Evolutionary conservation across 2,888 invertebrate species (phyloP).

Genomic region (Liopterus haemorrhoidalis): DNA sequence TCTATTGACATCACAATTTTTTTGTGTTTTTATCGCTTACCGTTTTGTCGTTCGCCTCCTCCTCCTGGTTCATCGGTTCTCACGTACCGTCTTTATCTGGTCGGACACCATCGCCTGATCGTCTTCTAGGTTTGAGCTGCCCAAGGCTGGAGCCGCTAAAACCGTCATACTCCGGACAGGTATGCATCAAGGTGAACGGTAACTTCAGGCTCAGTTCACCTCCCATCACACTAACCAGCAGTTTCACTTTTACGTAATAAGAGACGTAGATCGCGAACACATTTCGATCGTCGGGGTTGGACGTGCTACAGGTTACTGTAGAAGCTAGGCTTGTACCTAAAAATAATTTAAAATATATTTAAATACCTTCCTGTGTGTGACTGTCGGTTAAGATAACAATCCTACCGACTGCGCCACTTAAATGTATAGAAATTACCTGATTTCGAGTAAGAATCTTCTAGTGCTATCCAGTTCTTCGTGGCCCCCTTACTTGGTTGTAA

Average conservation of each 20-base stretch:
- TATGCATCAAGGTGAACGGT: slow-evolving; percentile 74
- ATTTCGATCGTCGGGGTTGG: slow-evolving; percentile 68
- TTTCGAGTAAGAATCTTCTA: slow-evolving; percentile 78
- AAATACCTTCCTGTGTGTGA: slow-evolving; percentile 45
- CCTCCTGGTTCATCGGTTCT: slow-evolving; percentile 40
- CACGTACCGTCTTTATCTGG: slow-evolving; percentile 44
- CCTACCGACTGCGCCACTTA: slow-evolving; percentile 52
- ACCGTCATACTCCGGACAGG: slow-evolving; percentile 58
- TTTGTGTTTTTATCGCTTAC: no score
- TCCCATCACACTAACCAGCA: slow-evolving; percentile 73
- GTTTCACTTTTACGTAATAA: slow-evolving; percentile 83
- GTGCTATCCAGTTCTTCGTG: slow-evolving; percentile 85
- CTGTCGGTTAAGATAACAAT: slow-evolving; percentile 54
- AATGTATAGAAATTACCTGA: no score
- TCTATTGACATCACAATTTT: no score
- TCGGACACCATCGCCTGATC: slow-evolving; percentile 33
- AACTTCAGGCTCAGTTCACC: slow-evolving; percentile 73
- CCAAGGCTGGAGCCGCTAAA: slow-evolving; percentile 51
- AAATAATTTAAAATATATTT: no score
- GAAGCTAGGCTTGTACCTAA: slow-evolving; percentile 53
- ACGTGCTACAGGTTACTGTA: slow-evolving; percentile 48
- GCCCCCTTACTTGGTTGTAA: slow-evolving; percentile 69
- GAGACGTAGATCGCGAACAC: slow-evolving; percentile 88
- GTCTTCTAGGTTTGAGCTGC: slow-evolving; percentile 21
- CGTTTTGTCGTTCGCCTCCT: no score